Evolutionary conservation across 1,140 invertebrate genomes (phyloP).

Genomic region (Listronotus bonariensis): DNA sequence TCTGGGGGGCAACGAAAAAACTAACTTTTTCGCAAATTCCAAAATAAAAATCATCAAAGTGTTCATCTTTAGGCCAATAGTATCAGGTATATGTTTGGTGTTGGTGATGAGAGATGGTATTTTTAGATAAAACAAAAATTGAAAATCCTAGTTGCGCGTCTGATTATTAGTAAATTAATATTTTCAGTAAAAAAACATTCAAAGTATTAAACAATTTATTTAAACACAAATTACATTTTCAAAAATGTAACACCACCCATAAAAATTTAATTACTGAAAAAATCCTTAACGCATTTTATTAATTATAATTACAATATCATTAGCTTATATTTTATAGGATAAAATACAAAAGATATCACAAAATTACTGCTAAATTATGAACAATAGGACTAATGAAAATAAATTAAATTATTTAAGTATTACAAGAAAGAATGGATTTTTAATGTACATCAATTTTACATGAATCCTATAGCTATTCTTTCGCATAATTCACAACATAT

Average conservation of each 20-base stretch:
- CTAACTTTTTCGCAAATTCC: too few species aligned
- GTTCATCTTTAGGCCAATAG: too few species aligned
- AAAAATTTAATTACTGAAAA: neutral
- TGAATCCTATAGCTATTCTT: conserved; percentile 38
- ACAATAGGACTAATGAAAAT: conserved; percentile 15
- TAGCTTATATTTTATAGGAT: conserved; percentile 1
- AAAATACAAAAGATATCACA: conserved; percentile 30
- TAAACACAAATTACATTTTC: neutral
- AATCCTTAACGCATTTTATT: neutral
- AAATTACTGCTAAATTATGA: conserved; percentile 11
- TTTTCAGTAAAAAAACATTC: too few species aligned
- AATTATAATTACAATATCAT: conserved; percentile 11
- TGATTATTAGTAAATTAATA: too few species aligned
- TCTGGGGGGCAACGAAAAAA: too few species aligned
- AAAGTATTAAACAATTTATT: neutral
- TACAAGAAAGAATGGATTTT: conserved; percentile 8
- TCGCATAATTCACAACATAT: conserved; percentile 60
- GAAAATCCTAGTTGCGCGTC: too few species aligned
- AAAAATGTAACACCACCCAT: neutral
- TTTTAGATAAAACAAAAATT: too few species aligned
- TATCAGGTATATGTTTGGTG: too few species aligned
- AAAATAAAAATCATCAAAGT: too few species aligned
- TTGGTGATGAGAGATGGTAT: too few species aligned
- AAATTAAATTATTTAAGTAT: conserved; percentile 14
- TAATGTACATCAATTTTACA: conserved; percentile 7